phyloP scores from a whole-genome alignment of 1,140 invertebrate species.

The Sesamia nonagrioides region DNA sequence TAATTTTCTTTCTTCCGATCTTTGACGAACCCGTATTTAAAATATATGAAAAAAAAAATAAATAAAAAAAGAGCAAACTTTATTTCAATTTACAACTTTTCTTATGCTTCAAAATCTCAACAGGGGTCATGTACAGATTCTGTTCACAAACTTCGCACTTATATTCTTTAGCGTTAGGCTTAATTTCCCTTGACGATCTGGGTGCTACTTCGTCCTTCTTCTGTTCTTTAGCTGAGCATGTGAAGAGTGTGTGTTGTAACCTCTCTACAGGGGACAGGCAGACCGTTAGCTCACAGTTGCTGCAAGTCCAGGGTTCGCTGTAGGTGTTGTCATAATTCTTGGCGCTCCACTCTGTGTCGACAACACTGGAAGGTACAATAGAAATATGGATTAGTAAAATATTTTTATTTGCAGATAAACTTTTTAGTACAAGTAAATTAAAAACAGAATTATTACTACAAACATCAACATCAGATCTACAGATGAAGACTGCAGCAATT shows the following conservation, averaged over 20 bases:
- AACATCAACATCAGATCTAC: too few species aligned
- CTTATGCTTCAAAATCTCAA: constrained; percentile 93
- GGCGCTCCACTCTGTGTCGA: constrained; percentile 89
- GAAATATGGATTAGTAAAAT: neutral
- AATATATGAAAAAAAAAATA: constrained; percentile 38
- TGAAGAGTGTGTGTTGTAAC: constrained; percentile 85
- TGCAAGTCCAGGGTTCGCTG: constrained; percentile 88
- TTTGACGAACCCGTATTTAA: neutral
- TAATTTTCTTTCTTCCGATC: too few species aligned
- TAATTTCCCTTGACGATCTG: constrained; percentile 78
- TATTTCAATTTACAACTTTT: constrained; percentile 87
- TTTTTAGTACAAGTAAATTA: too few species aligned
- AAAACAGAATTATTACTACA: too few species aligned
- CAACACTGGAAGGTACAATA: constrained; percentile 82
- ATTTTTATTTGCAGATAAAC: neutral
- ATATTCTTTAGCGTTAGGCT: constrained; percentile 91
- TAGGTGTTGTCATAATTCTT: constrained; percentile 87
- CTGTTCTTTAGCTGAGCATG: constrained; percentile 72
- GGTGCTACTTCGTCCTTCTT: constrained; percentile 69
- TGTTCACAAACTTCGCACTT: constrained; percentile 92
- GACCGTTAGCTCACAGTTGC: constrained; percentile 85
- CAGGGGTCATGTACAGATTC: constrained; percentile 91
- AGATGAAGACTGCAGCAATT: too few species aligned
- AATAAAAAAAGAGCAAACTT: constrained; percentile 40
- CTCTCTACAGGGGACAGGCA: constrained; percentile 88